phyloP scores from a whole-genome alignment of 2,113 vertebrate species.

The Barbus barbus region DNA sequence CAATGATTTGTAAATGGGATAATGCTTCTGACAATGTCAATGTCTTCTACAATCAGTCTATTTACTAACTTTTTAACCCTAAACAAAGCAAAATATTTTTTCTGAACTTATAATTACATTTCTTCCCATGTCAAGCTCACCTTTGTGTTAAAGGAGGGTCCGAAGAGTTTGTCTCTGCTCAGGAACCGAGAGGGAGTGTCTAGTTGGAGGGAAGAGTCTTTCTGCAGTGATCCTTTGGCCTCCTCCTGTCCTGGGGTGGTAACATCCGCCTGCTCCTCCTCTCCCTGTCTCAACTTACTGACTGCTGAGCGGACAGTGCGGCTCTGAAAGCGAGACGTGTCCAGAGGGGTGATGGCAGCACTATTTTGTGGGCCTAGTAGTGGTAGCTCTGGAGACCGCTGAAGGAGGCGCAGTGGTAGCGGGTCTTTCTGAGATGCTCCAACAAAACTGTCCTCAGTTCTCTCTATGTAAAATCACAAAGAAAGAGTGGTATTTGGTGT shows the following conservation, averaged over 20 bases:
- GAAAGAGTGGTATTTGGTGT: not conserved
- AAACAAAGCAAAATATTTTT: not conserved
- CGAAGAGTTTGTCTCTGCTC: slow-evolving; percentile 89
- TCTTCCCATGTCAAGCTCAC: slow-evolving; percentile 64
- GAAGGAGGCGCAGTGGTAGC: slow-evolving; percentile 42
- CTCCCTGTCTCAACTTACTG: slow-evolving; percentile 68
- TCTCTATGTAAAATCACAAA: slow-evolving; percentile 58
- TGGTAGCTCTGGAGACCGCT: slow-evolving; percentile 67
- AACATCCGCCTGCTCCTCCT: slow-evolving; percentile 57
- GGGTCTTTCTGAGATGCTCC: slow-evolving; percentile 72
- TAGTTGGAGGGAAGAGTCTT: slow-evolving; percentile 82
- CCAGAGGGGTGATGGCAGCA: slow-evolving; percentile 84
- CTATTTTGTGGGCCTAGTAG: slow-evolving; percentile 67
- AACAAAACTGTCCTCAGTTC: slow-evolving; percentile 74
- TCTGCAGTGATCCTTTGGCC: slow-evolving; percentile 67
- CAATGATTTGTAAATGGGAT: too few species aligned
- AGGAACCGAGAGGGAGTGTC: slow-evolving; percentile 96
- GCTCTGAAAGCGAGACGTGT: slow-evolving; percentile 88
- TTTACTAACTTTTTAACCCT: not conserved
- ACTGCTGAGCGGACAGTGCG: slow-evolving; percentile 85
- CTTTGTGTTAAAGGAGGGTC: slow-evolving; percentile 91
- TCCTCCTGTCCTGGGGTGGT: slow-evolving; percentile 49
- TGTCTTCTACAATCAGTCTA: not conserved
- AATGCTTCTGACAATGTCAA: not conserved
- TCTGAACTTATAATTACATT: not conserved